phyloP scores from a whole-genome alignment of 2,888 invertebrate genomes.

The Cotesia congregata region DNA sequence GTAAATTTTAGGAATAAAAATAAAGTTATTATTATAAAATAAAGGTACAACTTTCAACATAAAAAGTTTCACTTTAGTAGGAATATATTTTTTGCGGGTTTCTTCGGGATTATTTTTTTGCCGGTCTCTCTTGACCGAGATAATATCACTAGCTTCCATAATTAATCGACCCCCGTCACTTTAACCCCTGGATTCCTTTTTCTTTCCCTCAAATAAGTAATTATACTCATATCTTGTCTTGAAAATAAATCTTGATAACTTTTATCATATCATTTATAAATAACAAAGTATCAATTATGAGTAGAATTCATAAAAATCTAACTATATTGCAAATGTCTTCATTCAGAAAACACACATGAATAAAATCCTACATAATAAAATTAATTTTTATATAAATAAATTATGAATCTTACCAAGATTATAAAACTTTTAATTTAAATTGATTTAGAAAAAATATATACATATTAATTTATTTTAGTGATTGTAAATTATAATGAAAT shows the following conservation, averaged over 20 bases:
- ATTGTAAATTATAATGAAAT: conserved; percentile 17
- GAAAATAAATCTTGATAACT: too few relatives aligned
- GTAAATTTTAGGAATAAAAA: background rate
- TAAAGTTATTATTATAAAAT: background rate
- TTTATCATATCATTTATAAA: too few relatives aligned
- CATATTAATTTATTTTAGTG: background rate
- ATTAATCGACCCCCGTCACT: background rate
- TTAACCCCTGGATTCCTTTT: background rate
- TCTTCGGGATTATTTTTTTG: background rate
- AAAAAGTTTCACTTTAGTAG: background rate
- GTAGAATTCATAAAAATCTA: background rate
- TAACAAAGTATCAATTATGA: background rate
- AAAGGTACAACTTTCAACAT: background rate
- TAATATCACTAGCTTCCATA: background rate
- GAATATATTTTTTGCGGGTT: background rate
- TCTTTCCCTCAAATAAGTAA: background rate
- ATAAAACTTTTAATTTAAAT: too few relatives aligned
- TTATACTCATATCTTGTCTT: background rate
- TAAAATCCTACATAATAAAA: too few relatives aligned
- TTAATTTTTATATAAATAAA: too few relatives aligned
- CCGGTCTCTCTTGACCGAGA: background rate
- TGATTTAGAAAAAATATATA: background rate
- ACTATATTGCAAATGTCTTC: background rate
- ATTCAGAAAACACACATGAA: too few relatives aligned
- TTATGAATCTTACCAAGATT: too few relatives aligned